Evolutionary conservation across 2,113 vertebrate species (phyloP).

Genomic region (Neopipo cinnamomea): DNA sequence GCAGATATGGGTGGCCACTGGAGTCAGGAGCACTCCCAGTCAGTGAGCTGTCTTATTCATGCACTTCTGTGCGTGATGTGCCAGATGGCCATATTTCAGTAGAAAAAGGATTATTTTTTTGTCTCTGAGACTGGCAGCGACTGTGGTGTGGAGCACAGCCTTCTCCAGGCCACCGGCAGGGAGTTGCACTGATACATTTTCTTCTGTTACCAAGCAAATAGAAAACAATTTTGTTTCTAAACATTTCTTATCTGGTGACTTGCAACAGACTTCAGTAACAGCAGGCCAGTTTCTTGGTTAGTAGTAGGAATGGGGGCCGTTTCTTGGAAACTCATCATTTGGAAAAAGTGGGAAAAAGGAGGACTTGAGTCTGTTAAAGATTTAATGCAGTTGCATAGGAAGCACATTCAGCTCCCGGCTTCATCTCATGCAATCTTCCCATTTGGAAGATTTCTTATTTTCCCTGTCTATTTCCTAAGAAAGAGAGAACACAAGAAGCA

Average conservation of each 20-base stretch:
- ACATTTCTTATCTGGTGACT: background rate
- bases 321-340: background rate
- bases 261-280: background rate
- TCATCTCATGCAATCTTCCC: background rate
- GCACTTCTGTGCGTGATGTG: background rate
- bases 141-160: background rate
- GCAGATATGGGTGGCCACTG: background rate
- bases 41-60: background rate
- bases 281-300: background rate
- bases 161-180: background rate
- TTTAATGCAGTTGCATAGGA: background rate
- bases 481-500: background rate
- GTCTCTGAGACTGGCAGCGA: accelerated
- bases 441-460: background rate
- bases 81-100: background rate
- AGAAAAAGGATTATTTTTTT: background rate
- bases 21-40: background rate
- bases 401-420: background rate
- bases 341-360: background rate
- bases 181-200: background rate
- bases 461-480: background rate
- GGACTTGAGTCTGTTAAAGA: background rate
- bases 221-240: background rate
- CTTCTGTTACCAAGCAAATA: background rate
- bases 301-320: background rate